These are phyloP conservation scores for Callocephalon fimbriatum DNA, from an alignment of 2,113 vertebrate species.

Conservation along the genomic window DNA sequence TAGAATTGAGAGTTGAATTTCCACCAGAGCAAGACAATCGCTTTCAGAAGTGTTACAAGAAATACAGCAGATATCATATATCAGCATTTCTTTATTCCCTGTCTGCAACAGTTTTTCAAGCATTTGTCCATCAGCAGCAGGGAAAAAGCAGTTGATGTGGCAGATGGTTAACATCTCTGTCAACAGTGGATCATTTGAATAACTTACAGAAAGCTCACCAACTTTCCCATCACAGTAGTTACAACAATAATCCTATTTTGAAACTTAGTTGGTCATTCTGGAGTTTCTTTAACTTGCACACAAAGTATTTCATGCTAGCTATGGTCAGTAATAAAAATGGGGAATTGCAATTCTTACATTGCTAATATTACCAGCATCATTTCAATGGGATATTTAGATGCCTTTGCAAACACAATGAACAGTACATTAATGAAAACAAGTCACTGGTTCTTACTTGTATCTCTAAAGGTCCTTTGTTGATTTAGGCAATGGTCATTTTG, in stretches of 20 bases:
- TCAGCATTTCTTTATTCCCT: neutral
- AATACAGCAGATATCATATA: neutral
- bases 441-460: neutral
- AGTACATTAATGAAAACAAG: neutral
- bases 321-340: neutral
- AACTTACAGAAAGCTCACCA: neutral
- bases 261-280: neutral
- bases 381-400: neutral
- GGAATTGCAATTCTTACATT: neutral
- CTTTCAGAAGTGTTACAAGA: neutral
- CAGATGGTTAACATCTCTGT: neutral
- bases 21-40: neutral
- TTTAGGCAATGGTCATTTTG: neutral
- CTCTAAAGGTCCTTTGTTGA: conserved; percentile 4
- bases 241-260: neutral
- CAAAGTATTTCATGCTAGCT: neutral
- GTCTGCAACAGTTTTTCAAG: neutral
- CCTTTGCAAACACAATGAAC: neutral
- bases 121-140: neutral
- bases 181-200: neutral
- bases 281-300: neutral
- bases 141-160: neutral
- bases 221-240: neutral
- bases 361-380: neutral
- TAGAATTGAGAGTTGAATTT: neutral